Base-by-base conservation (phyloP, 2,888 invertebrate genomes). In the Cerastis rubricosa region DNA sequence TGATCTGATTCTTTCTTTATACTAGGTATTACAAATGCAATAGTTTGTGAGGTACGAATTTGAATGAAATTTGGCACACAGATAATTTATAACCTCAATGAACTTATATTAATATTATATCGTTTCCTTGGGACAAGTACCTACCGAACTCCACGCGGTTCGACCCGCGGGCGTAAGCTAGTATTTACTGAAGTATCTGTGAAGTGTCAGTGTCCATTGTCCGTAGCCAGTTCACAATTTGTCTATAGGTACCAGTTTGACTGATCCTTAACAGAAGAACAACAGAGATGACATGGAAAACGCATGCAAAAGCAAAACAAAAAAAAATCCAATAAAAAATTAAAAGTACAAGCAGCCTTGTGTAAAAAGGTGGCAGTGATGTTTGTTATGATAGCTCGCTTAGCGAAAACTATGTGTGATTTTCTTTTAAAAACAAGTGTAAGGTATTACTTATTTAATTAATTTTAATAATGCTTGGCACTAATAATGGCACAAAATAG, bases 231-330 rank as follows among this genome's bases (percentile, higher is more conserved):
- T 22, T 14, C n/a, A n/a, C 14, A n/a, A n/a, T 40, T n/a, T 43
- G 64, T 64, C n/a, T 43, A n/a, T 64, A n/a, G n/a, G n/a, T n/a
- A 43, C 14, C 22, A 64, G 14, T 43, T 43, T 64, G 0, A 64
- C 1, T 29, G 19, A 61, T 19, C 19, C 19, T 19, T 61, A 19
- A 69, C 8, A 29, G 70, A 77, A 80, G 51, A 47, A 54, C 70
- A 75, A 51, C 9, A 45, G 59, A 66, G 74, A n/a, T n/a, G n/a
- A 72, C 40, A 64, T 29, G 25, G 2, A 78, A 65, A 64, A 71
- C 9, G 12, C 78, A 84, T 81, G 81, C 80, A 71, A 59, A 68
- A 69, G 29, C 71, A 61, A 69, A 74, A 74, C 14, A 35, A 76
- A 70, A 35, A 0, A 59, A 40, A 12, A 4, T 35, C 25, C 43